Evolutionary conservation across 2,113 vertebrate genomes (phyloP).

Genomic region (Heterotilapia buettikoferi): DNA sequence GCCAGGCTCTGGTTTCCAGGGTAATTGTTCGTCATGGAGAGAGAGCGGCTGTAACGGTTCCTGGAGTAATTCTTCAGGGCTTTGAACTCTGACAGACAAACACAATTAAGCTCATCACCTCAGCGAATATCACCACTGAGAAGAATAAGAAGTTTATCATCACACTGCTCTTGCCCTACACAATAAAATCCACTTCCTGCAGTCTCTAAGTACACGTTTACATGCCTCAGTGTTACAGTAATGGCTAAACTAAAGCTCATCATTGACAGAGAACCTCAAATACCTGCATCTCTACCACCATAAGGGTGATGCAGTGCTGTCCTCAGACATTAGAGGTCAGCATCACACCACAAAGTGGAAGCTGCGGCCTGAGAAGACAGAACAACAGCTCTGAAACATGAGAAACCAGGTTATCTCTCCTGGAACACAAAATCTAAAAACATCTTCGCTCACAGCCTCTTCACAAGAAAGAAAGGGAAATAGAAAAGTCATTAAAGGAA

Average conservation of each 20-base stretch:
- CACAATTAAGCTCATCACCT: not conserved
- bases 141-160: not conserved
- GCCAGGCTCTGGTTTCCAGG: conserved; percentile 70
- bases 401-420: not conserved
- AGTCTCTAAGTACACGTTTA: not conserved
- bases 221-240: not conserved
- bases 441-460: not conserved
- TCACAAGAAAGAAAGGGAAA: not conserved
- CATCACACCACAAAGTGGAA: not conserved
- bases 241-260: not conserved
- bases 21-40: conserved; percentile 34
- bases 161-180: not conserved
- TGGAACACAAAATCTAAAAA: not conserved
- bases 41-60: conserved; percentile 80
- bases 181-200: not conserved
- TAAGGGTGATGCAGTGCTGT: not conserved
- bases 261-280: not conserved
- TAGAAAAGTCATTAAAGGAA: not conserved
- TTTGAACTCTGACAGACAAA: conserved; percentile 80
- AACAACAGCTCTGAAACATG: not conserved
- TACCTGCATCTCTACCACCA: rapidly evolving
- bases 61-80: conserved; percentile 76
- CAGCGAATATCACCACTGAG: not conserved
- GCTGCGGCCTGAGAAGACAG: not conserved
- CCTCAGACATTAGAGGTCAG: conserved; percentile 9